Base-by-base conservation (phyloP, 2,888 invertebrate species). In the Philhelius pedissequus region DNA sequence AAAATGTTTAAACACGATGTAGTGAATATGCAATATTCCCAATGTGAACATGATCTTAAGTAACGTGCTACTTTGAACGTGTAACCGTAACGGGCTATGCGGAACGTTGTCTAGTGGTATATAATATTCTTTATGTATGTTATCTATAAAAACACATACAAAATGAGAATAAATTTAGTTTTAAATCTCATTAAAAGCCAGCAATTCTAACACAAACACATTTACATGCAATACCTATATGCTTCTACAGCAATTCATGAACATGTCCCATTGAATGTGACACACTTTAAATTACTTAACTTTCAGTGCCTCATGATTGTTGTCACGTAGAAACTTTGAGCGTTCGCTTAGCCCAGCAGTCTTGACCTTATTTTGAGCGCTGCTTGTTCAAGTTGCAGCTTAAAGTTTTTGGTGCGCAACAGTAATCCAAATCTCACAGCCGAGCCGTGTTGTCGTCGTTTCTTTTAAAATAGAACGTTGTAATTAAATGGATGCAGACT, bases 401-500 rank as follows among this genome's bases (percentile, higher is more conserved):
- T 84, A 20, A 13, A 56, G 30, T 60, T 84, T 76, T 75, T 52
- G 64, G 60, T 64, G 75, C 69, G 60, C 70, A 76, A 45, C 58
- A 73, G 71, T 77, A 74, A 73, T 70, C 50, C 69, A 50, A 83
- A 69, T 56, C n/a, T n/a, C 50, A 40, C 40, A 68, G 73, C 62
- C 66, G n/a, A n/a, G n/a, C n/a, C n/a, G n/a, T n/a, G n/a, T n/a
- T n/a, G n/a, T n/a, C n/a, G n/a, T n/a, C n/a, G 60, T 60, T 79
- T 68, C 45, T 79, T 78, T 32, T 9, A 56, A 79, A 79, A 79
- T 70, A 83, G 69, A 79, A 83, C 58, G 69, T 74, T 30, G 50
- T 83, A 78, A 83, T 83, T 78, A 83, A 83, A 78, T 79, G 70
- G 66, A 71, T 79, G 79, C 71, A 84, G 83, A 79, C 79, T 79